Conservation (phyloP, 2,113 vertebrate species). For the Brevimyrus niger region DNA sequence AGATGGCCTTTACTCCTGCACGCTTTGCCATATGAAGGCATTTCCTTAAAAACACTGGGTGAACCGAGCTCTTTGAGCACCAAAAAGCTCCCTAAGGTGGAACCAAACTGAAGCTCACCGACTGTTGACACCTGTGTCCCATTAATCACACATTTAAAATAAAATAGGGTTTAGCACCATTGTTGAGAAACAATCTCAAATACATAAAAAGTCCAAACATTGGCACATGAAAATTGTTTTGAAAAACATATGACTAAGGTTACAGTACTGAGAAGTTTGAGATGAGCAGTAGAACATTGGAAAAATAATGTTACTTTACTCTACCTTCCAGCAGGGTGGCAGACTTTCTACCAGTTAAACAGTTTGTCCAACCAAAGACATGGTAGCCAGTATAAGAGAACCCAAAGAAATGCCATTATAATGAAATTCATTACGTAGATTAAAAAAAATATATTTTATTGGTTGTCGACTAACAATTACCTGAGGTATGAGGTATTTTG, state of each 20-base stretch:
- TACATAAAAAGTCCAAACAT: constrained; percentile 19
- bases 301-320: background rate
- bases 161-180: constrained; percentile 38
- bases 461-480: background rate
- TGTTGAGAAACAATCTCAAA: constrained; percentile 21
- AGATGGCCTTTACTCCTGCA: background rate
- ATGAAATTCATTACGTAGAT: constrained; percentile 31
- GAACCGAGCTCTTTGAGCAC: background rate
- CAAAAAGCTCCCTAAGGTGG: background rate
- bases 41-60: background rate
- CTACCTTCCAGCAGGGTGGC: background rate
- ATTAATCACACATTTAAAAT: constrained; percentile 10
- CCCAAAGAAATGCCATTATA: background rate
- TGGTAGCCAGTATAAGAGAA: background rate
- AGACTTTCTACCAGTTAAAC: constrained; percentile 22
- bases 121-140: constrained; percentile 9
- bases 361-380: background rate
- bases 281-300: background rate
- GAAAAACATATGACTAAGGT: constrained; percentile 11
- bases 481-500: background rate
- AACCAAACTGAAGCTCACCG: background rate
- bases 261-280: constrained; percentile 17
- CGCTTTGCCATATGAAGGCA: background rate
- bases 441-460: background rate
- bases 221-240: constrained; percentile 1